Evolutionary conservation across 2,888 invertebrate species (phyloP), one percentile per base, ranked within the genome.

Genomic region (Ormia ochracea): DNA sequence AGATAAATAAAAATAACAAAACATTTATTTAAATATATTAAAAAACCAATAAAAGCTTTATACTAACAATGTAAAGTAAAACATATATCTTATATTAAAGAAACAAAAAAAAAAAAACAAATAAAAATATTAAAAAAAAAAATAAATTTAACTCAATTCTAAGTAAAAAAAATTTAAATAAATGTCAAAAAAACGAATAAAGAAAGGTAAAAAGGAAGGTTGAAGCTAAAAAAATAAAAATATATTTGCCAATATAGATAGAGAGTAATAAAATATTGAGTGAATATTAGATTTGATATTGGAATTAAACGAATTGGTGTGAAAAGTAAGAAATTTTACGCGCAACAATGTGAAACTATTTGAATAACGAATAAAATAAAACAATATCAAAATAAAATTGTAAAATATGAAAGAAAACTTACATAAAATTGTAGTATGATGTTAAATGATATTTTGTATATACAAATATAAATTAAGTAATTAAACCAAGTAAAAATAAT

Each of bases 331-430:
- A 10, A 50, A 38, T 45, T 23, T 54, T 21, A 66, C 33, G 9
- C 45, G 5, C 28, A 82, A 81, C 78, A 77, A 79, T 70, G 69
- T 82, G 79, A 69, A 76, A 83, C 82, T 81, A 81, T 82, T 82
- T 58, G 85, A 85, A 36, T 19, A 33, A 9, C 31, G 10, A 52
- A 81, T 84, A 85, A 81, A 80, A 10, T 2, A 12, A 84, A 81
- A 84, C n/a, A n/a, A n/a, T n/a, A n/a, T n/a, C n/a, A n/a, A 84
- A 81, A 78, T 80, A 70, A 74, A 36, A 54, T 63, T 80, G 80
- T 80, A 76, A 48, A 68, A 66, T 72, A 56, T 75, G 31, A 65
- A 80, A 52, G 36, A 52, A 80, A 81, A 74, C 59, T 14, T 43
- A 45, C 26, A 59, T 23, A 28, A 52, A 17, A 17, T 31, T 66